phyloP scores from a whole-genome alignment of 1,140 invertebrate genomes.

The Tigriopus japonicus region DNA sequence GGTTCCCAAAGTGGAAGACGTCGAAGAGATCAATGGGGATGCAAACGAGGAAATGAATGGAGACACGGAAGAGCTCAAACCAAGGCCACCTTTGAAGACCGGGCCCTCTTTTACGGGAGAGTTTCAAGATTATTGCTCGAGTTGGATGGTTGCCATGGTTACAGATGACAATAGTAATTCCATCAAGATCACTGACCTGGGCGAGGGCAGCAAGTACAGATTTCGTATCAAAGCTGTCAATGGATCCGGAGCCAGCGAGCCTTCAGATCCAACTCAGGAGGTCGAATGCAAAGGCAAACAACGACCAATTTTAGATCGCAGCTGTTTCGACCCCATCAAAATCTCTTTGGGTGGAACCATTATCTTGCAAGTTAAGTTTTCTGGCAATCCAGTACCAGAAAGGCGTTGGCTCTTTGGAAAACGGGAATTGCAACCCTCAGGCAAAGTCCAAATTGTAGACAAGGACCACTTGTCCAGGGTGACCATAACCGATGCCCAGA shows the following conservation, averaged over 20 bases:
- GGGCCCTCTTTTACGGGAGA: conserved; percentile 14
- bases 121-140: conserved; percentile 35
- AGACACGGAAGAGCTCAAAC: not conserved
- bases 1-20: conserved; percentile 1
- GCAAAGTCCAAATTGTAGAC: conserved; percentile 61
- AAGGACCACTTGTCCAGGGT: conserved; percentile 79
- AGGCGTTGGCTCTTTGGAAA: conserved; percentile 49
- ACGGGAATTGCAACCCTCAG: conserved; percentile 44
- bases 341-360: conserved; percentile 66
- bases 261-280: conserved; percentile 74
- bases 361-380: conserved; percentile 58
- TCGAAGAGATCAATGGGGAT: not conserved
- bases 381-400: conserved; percentile 61
- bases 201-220: conserved; percentile 84
- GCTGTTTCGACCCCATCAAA: conserved; percentile 49
- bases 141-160: conserved; percentile 28
- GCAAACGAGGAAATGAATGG: not conserved
- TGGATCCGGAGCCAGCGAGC: conserved; percentile 84
- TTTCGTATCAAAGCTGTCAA: conserved; percentile 86
- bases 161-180: conserved; percentile 71
- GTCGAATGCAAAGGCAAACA: conserved; percentile 69
- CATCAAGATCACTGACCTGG: conserved; percentile 63
- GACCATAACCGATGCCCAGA: conserved; percentile 56
- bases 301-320: conserved; percentile 73
- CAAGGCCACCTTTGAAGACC: not conserved